Percentiles rank a stretch among this genome's conserved stretches.
Conservation (phyloP, 2,113 vertebrate species). For the Candoia aspera region DNA sequence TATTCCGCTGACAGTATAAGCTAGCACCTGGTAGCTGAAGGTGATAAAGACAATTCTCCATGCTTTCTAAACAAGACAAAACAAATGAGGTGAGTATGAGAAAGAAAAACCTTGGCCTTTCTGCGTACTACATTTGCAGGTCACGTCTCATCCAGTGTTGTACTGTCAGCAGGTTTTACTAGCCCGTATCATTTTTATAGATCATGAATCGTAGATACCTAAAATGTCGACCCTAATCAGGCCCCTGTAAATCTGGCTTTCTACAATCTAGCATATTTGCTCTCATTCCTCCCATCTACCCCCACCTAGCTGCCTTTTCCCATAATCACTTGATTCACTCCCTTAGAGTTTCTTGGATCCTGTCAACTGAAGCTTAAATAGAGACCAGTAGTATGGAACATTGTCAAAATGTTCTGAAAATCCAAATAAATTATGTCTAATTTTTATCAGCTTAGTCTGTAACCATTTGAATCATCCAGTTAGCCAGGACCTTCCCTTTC, state of each 20-base stretch:
- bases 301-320: conserved; percentile 49
- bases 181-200: conserved; percentile 73
- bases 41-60: conserved; percentile 46
- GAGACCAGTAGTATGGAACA: conserved; percentile 69
- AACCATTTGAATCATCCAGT: conserved; percentile 64
- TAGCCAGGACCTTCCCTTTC: conserved; percentile 70
- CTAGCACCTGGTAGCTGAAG: conserved; percentile 56
- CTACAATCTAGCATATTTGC: conserved; percentile 62
- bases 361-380: conserved; percentile 68
- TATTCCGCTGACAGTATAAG: conserved; percentile 56
- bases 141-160: conserved; percentile 56
- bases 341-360: conserved; percentile 57
- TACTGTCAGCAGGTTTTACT: conserved; percentile 70
- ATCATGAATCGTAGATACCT: conserved; percentile 69
- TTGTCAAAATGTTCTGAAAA: conserved; percentile 71
- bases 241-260: conserved; percentile 70
- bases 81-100: conserved; percentile 37
- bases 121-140: conserved; percentile 55
- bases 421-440: conserved; percentile 66
- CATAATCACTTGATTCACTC: conserved; percentile 64
- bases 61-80: conserved; percentile 57
- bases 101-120: conserved; percentile 60
- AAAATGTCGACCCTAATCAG: conserved; percentile 66
- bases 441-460: conserved; percentile 71
- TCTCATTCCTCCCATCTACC: conserved; percentile 52